Evolutionary conservation across 1,140 invertebrate species (phyloP).

Genomic region (Drosophila yakuba): DNA sequence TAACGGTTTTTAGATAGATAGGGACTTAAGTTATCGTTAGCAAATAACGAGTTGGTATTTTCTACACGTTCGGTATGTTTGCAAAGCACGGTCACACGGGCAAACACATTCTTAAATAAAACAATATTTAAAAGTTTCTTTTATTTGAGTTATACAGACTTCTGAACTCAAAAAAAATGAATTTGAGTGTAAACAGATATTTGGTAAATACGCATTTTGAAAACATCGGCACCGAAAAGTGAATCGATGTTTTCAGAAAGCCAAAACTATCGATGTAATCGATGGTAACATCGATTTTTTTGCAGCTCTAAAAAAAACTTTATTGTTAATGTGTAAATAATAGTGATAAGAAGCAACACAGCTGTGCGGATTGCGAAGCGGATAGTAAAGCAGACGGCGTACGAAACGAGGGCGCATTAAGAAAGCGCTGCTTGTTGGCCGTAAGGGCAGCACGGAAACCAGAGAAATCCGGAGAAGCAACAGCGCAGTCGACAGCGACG

Average conservation of each 20-base stretch:
- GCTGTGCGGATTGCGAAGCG: slow-evolving; percentile 18
- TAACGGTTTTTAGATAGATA: no score
- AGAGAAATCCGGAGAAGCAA: slow-evolving; percentile 33
- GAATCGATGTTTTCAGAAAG: neutral
- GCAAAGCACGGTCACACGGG: no score
- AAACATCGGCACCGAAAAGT: neutral
- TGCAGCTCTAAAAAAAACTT: slow-evolving; percentile 15
- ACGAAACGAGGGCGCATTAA: slow-evolving; percentile 4
- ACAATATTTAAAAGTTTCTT: no score
- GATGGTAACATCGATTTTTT: slow-evolving; percentile 8
- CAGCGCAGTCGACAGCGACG: slow-evolving; percentile 32
- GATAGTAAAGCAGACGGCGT: slow-evolving; percentile 12
- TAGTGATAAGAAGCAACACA: slow-evolving; percentile 47
- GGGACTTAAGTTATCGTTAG: no score
- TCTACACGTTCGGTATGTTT: no score
- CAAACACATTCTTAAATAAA: no score
- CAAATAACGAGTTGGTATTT: no score
- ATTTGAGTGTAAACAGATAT: neutral
- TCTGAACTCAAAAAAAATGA: no score
- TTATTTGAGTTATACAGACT: no score
- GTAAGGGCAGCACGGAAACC: slow-evolving; percentile 20
- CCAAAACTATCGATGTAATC: neutral
- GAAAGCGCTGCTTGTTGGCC: slow-evolving; percentile 8
- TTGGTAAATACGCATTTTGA: neutral
- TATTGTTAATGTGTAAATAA: slow-evolving; percentile 41